A percentile compares a stretch with the other conserved stretches of the same genome.
These are phyloP conservation scores for Spongilla lacustris DNA, from an alignment of 37 sponge, comb jelly and placozoan species.

Conservation along the genomic window DNA sequence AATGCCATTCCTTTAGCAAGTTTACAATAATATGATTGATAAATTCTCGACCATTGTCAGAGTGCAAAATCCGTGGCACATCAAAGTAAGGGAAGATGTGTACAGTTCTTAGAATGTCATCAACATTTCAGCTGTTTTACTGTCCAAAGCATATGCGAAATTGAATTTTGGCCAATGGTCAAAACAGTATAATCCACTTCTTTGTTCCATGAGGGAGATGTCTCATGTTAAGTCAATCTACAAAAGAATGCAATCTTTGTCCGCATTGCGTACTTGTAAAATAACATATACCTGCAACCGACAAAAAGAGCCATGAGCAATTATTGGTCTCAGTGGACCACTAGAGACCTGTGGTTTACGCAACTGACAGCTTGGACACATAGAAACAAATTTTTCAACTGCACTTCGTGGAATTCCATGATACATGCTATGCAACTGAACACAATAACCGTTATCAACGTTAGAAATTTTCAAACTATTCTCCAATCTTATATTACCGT, in stretches of 20 bases:
- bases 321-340: too few species aligned
- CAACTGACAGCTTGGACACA: too few species aligned
- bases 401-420: too few species aligned
- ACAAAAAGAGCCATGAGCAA: too few species aligned
- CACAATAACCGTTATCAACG: too few species aligned
- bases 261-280: too few species aligned
- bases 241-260: not conserved
- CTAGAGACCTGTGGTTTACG: too few species aligned
- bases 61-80: constrained; percentile 11
- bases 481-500: too few species aligned
- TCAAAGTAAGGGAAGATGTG: constrained; percentile 19
- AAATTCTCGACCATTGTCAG: constrained; percentile 21
- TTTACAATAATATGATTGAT: constrained; percentile 18
- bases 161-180: constrained; percentile 38
- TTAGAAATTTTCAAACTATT: too few species aligned
- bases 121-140: constrained; percentile 9
- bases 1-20: constrained; percentile 1
- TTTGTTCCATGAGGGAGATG: constrained; percentile 20
- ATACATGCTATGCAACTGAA: too few species aligned
- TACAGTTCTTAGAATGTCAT: not conserved
- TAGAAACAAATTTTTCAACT: too few species aligned
- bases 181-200: constrained; percentile 18
- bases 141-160: constrained; percentile 12
- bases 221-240: constrained; percentile 19
- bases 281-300: too few species aligned